Evolutionary conservation across 1,140 invertebrate genomes (phyloP).

Genomic region (Rhizoglyphus robini): DNA sequence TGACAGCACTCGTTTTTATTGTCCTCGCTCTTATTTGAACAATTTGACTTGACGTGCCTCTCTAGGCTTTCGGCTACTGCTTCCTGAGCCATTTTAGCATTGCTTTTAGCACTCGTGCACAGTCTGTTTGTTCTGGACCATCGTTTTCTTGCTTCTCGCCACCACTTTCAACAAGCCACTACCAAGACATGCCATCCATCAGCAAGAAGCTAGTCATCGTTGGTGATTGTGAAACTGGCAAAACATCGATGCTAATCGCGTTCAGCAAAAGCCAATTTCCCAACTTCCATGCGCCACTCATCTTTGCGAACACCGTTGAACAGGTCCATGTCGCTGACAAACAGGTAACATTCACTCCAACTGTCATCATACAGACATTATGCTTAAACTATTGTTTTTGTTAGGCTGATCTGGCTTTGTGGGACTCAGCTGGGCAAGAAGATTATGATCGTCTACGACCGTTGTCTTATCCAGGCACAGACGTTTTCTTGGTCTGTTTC

Average conservation of each 20-base stretch:
- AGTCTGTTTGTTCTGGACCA: neutral
- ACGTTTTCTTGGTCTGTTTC: conserved; percentile 96
- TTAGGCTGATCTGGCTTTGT: conserved; percentile 78
- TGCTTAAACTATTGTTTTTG: conserved; percentile 1
- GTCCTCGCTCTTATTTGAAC: too few relatives aligned
- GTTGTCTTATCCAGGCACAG: conserved; percentile 90
- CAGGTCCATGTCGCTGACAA: conserved; percentile 44
- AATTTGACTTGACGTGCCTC: too few relatives aligned
- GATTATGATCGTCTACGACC: conserved; percentile 94
- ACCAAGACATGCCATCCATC: conserved; percentile 74
- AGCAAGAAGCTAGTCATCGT: conserved; percentile 98
- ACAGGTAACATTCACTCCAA: conserved; percentile 32
- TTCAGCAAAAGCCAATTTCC: conserved; percentile 37
- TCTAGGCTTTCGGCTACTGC: neutral
- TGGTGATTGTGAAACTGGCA: conserved; percentile 83
- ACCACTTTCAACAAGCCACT: too few relatives aligned
- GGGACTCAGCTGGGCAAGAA: conserved; percentile 93
- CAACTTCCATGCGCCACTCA: conserved; percentile 36
- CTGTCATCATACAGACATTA: neutral
- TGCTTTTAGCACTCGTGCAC: neutral
- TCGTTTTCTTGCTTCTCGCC: too few relatives aligned
- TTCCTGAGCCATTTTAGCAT: neutral
- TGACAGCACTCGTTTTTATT: too few relatives aligned
- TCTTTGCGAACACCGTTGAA: conserved; percentile 45
- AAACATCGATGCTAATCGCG: conserved; percentile 37